Base-by-base conservation (phyloP, 2,888 invertebrate genomes). In the Nemotelus nigrinus region DNA sequence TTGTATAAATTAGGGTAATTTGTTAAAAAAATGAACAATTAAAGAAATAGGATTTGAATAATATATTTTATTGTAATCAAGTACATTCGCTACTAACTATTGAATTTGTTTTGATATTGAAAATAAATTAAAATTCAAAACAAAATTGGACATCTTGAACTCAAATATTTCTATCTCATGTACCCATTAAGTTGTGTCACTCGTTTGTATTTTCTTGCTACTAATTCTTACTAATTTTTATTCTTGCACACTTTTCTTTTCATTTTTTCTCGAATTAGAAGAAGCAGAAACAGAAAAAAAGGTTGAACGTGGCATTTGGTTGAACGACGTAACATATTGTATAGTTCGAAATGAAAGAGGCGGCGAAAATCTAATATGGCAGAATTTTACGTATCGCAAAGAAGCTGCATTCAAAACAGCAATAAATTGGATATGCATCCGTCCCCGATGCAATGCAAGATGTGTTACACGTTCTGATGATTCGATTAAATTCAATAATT, bases 401-500 rank as follows among this genome's bases (percentile, higher is more conserved):
- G 83, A 83, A 74, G 82, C 82, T 0, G 78, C 80, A n/a, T 83
- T 81, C 78, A 82, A 81, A 77, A 81, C 82, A 3, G 80, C 80
- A 5, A 81, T 80, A 3, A 82, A 83, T 80, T 83, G 83, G 83
- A 80, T 82, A 55, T 83, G 83, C 78, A 76, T 78, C 43, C 41
- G 74, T 39, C 64, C 78, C 8, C 81, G 81, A 68, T 83, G 83
- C 77, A 71, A 74, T 4, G 82, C 83, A 41, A 79, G 83, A 48
- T 82, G 82, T 71, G 77, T 81, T 4, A 82, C 82, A 53, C 81
- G 81, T 60, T 76, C 78, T 5, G 77, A 79, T 43, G 79, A 80
- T 6, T 63, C 53, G 3, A 81, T 83, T 5, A 83, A 82, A 80
- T 81, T 83, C 60, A 81, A 82, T 48, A 82, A 81, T 64, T 80